phyloP scores from a whole-genome alignment of 2,888 invertebrate genomes.

The Pedicia rivosa region DNA sequence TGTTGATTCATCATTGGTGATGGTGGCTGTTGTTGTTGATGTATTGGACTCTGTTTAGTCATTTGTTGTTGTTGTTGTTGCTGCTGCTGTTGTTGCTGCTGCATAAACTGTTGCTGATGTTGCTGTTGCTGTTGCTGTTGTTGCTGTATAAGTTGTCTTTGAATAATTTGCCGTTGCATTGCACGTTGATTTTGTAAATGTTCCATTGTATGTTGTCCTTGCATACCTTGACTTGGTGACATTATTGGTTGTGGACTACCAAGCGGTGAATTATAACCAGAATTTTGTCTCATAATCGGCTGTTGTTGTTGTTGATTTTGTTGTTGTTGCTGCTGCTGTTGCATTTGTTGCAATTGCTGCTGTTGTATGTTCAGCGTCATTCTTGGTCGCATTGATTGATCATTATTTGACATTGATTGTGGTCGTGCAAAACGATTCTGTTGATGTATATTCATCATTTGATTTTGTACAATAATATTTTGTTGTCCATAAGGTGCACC shows the following conservation, averaged over 20 bases:
- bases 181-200: slow-evolving; percentile 9
- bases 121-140: slow-evolving; percentile 21
- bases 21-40: slow-evolving; percentile 21
- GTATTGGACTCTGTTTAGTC: slow-evolving; percentile 27
- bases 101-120: slow-evolving; percentile 17
- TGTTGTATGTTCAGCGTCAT: slow-evolving; percentile 16
- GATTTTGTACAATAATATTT: slow-evolving; percentile 13
- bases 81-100: slow-evolving; percentile 13
- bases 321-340: slow-evolving; percentile 25
- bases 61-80: slow-evolving; percentile 19
- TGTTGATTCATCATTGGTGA: slow-evolving; percentile 32
- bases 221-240: slow-evolving; percentile 26
- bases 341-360: slow-evolving; percentile 27
- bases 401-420: slow-evolving; percentile 14
- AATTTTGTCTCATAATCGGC: not conserved
- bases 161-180: slow-evolving; percentile 21
- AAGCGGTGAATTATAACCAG: slow-evolving; percentile 6
- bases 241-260: slow-evolving; percentile 30
- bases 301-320: too few relatives aligned
- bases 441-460: slow-evolving; percentile 16
- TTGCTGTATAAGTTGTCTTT: slow-evolving; percentile 20
- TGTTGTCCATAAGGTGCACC: slow-evolving; percentile 16
- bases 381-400: slow-evolving; percentile 3
- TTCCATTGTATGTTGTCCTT: slow-evolving; percentile 7
- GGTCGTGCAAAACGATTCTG: slow-evolving; percentile 32